These are phyloP conservation scores for Branchellion lobata DNA, from an alignment of 2,888 invertebrate species.

Conservation along the genomic window DNA sequence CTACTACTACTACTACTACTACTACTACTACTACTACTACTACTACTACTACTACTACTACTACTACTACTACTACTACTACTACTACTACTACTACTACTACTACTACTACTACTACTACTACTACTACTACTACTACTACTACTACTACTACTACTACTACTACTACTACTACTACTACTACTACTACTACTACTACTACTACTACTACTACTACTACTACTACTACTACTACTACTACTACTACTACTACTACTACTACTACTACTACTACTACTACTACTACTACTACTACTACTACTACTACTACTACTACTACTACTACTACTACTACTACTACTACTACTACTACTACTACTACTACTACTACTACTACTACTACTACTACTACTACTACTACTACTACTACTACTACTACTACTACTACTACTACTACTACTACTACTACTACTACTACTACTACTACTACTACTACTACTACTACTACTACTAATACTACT, in stretches of 20 bases:
- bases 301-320: neutral
- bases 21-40: constrained; percentile 15
- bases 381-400: too few relatives aligned
- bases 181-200: neutral
- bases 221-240: neutral
- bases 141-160: constrained; percentile 24
- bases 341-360: too few relatives aligned
- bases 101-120: constrained; percentile 15
- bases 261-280: neutral
- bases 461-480: too few relatives aligned
- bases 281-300: neutral
- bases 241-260: neutral
- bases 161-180: neutral
- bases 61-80: neutral
- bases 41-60: constrained; percentile 16
- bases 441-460: too few relatives aligned
- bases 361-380: too few relatives aligned
- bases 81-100: constrained; percentile 1
- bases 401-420: too few relatives aligned
- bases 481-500: too few relatives aligned
- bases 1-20: constrained; percentile 8
- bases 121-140: constrained; percentile 25
- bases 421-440: too few relatives aligned
- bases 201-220: neutral
- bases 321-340: neutral